phyloP scores from a whole-genome alignment of 2,797 vertebrate genomes.

The Fringilla coelebs region DNA sequence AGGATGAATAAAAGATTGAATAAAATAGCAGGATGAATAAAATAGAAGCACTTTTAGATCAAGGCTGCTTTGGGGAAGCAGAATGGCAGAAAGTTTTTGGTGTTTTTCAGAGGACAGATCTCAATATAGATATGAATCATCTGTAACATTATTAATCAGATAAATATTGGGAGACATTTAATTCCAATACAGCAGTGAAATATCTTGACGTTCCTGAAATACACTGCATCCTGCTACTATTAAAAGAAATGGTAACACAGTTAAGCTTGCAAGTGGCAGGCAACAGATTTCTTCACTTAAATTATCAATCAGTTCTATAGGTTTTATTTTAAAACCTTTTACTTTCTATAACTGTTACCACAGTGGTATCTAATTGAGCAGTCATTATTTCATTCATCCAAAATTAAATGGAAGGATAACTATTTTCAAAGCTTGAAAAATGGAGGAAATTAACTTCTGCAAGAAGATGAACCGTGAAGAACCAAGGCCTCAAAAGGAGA shows the following conservation, averaged over 20 bases:
- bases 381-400: neutral
- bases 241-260: neutral
- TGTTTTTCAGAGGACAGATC: neutral
- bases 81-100: neutral
- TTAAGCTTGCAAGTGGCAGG: neutral
- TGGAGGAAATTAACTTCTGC: neutral
- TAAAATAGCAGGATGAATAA: neutral
- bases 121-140: neutral
- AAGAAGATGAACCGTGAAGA: neutral
- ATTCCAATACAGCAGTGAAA: neutral
- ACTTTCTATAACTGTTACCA: neutral
- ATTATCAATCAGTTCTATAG: neutral
- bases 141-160: neutral
- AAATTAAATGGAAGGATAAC: neutral
- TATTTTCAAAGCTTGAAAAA: slow-evolving; percentile 13
- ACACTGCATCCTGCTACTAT: neutral
- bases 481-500: neutral
- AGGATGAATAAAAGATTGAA: neutral
- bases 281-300: neutral
- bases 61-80: neutral
- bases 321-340: neutral
- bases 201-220: neutral
- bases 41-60: neutral
- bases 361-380: neutral
- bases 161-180: neutral